Conservation (phyloP, 1,140 invertebrate species). For the Dufourea novaeangliae region DNA sequence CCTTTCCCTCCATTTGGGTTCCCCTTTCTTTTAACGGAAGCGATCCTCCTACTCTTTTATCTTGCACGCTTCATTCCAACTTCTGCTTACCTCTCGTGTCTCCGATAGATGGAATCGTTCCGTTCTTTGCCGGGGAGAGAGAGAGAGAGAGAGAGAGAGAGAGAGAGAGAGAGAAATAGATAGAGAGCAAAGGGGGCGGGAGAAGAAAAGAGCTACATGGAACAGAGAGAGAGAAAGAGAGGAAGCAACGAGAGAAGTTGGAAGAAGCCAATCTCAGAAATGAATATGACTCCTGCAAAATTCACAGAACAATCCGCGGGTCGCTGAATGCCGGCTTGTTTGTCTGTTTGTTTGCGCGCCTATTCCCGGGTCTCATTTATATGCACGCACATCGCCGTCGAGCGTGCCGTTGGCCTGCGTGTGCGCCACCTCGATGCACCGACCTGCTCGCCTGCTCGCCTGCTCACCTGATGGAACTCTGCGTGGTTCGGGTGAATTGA, state of each 20-base stretch:
- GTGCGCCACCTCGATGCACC: constrained; percentile 16
- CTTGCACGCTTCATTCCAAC: constrained; percentile 31
- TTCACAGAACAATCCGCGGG: constrained; percentile 71
- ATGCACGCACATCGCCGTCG: constrained; percentile 68
- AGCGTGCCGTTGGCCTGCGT: constrained; percentile 35
- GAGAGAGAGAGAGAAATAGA: constrained; percentile 20
- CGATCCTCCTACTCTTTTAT: constrained; percentile 43
- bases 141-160: constrained; percentile 28
- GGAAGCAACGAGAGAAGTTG: constrained; percentile 57
- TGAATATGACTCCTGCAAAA: constrained; percentile 77
- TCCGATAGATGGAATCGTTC: constrained; percentile 61
- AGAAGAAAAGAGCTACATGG: not conserved
- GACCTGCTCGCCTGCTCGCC: not conserved
- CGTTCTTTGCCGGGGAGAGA: constrained; percentile 36
- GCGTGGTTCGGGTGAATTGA: not conserved
- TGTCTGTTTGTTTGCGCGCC: constrained; percentile 77
- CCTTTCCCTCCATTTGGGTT: constrained; percentile 6
- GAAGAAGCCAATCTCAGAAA: constrained; percentile 76
- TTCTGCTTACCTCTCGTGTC: constrained; percentile 29
- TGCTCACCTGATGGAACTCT: not conserved
- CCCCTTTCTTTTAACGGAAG: constrained; percentile 31
- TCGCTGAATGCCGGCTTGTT: constrained; percentile 67
- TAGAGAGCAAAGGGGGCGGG: not conserved
- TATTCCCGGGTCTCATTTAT: constrained; percentile 75
- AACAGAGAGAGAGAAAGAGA: constrained; percentile 39